phyloP scores from a whole-genome alignment of 2,888 invertebrate genomes.

The Teinopalpus imperialis region DNA sequence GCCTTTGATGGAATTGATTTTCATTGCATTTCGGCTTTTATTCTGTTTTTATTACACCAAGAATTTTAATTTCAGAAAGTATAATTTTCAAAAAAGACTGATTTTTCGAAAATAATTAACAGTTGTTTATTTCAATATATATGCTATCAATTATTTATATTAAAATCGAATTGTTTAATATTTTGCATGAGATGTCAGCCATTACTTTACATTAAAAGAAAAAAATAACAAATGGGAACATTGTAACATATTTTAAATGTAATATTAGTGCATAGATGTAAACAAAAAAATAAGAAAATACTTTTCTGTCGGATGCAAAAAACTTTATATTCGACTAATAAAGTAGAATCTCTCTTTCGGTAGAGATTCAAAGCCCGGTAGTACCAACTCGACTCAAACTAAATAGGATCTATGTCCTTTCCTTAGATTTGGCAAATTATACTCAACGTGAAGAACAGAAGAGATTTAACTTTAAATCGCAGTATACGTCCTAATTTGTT shows the following conservation, averaged over 20 bases:
- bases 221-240: conserved; percentile 81
- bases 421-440: conserved; percentile 1
- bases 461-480: background rate
- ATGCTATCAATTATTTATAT: conserved; percentile 32
- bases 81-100: conserved; percentile 31
- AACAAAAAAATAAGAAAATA: conserved; percentile 50
- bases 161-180: conserved; percentile 32
- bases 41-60: conserved; percentile 26
- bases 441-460: conserved; percentile 1
- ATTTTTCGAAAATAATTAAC: conserved; percentile 19
- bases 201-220: conserved; percentile 51
- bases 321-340: conserved; percentile 71
- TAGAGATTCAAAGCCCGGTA: conserved; percentile 45
- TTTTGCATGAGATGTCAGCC: conserved; percentile 43
- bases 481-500: conserved; percentile 26
- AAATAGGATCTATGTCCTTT: conserved; percentile 17
- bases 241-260: conserved; percentile 80
- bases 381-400: conserved; percentile 26
- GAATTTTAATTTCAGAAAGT: conserved; percentile 27
- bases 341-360: conserved; percentile 69
- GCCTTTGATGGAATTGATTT: conserved; percentile 37
- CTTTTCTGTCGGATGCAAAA: conserved; percentile 60
- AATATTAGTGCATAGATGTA: conserved; percentile 77
- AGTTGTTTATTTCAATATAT: conserved; percentile 27
- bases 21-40: conserved; percentile 46